These are phyloP conservation scores for Thalassaphorura encarpata DNA, from an alignment of 1,140 invertebrate species.

Conservation along the genomic window DNA sequence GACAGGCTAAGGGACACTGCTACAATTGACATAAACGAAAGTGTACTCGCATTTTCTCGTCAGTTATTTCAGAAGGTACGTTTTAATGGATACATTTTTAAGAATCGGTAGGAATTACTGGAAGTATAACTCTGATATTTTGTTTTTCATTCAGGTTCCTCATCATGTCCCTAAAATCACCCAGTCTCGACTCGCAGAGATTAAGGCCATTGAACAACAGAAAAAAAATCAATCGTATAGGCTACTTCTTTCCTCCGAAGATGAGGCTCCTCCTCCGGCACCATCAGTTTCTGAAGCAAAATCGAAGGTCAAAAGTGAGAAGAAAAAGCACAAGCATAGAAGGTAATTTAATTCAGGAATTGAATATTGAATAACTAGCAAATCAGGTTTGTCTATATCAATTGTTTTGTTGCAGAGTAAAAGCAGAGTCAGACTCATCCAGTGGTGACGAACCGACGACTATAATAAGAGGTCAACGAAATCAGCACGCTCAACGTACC, in stretches of 20 bases:
- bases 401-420: not conserved
- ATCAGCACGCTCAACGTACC: not conserved
- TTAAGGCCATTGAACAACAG: constrained; percentile 19
- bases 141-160: constrained; percentile 15
- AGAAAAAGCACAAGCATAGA: constrained; percentile 14
- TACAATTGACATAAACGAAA: no score
- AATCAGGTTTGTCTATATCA: not conserved
- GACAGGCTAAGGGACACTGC: constrained; percentile 41
- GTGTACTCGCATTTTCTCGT: no score
- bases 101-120: not conserved
- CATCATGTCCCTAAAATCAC: constrained; percentile 18
- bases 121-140: not conserved
- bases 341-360: constrained; percentile 8
- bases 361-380: not conserved
- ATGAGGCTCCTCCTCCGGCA: constrained; percentile 13
- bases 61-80: no score
- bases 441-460: constrained; percentile 22
- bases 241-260: constrained; percentile 26
- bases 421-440: constrained; percentile 9
- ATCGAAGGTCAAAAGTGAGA: not conserved
- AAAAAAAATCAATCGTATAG: constrained; percentile 24
- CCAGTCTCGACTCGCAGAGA: constrained; percentile 14
- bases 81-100: no score
- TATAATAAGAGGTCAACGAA: constrained; percentile 13
- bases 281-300: not conserved